Evolutionary conservation across 2,888 invertebrate species (phyloP).

Genomic region (Drosophila macrospina): DNA sequence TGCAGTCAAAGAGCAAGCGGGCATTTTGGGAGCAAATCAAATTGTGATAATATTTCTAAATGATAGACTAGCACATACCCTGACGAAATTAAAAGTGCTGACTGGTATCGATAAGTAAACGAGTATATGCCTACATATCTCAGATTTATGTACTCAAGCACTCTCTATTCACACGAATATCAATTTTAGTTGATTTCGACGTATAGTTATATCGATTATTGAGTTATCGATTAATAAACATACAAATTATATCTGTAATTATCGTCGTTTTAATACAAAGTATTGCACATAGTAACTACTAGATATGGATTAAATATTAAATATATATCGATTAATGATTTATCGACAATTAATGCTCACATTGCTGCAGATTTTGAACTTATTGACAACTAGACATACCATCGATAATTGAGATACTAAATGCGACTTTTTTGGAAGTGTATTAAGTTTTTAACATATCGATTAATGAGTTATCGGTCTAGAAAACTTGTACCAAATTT

Average conservation of each 20-base stretch:
- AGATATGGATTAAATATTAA: no score
- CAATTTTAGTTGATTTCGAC: no score
- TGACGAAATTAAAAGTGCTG: neutral
- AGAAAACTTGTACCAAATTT: no score
- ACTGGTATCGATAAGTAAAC: neutral
- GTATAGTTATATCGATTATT: neutral
- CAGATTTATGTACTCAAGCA: neutral
- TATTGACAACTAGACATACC: no score
- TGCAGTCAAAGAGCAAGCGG: slow-evolving; percentile 17
- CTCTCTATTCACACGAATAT: no score
- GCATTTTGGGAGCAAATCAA: slow-evolving; percentile 10
- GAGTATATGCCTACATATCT: neutral
- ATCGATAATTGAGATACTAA: no score
- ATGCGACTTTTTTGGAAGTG: no score
- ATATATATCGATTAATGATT: neutral
- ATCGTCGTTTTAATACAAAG: no score
- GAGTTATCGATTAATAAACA: neutral
- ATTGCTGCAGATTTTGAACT: no score
- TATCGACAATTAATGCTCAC: neutral
- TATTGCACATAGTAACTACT: no score
- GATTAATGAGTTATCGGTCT: neutral
- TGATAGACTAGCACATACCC: slow-evolving; percentile 4
- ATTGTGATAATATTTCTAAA: neutral
- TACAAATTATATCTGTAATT: no score
- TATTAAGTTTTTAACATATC: no score